phyloP scores from a whole-genome alignment of 2,888 invertebrate species.

The Mythimna lalbum region DNA sequence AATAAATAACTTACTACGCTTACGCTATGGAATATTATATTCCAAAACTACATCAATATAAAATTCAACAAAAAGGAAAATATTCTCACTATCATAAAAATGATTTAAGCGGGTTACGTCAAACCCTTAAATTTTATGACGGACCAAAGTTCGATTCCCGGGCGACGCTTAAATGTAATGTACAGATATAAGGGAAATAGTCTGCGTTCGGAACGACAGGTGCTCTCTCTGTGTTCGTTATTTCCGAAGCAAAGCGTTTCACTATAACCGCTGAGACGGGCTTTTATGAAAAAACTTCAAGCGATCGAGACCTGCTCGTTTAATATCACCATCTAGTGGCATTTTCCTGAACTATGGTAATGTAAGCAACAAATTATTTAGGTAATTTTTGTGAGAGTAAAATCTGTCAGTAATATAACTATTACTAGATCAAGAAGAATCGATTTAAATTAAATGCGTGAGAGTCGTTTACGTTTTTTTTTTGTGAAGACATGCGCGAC shows the following conservation, averaged over 20 bases:
- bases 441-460: no score
- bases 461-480: no score
- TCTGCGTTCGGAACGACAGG: conserved; percentile 52
- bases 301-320: conserved; percentile 12
- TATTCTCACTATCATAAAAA: conserved; percentile 62
- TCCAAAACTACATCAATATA: conserved; percentile 25
- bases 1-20: background rate
- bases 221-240: conserved; percentile 55
- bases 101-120: conserved; percentile 60
- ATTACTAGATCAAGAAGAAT: background rate
- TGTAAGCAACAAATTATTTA: conserved; percentile 12
- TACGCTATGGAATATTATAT: conserved; percentile 2
- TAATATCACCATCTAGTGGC: conserved; percentile 43
- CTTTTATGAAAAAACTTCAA: conserved; percentile 59
- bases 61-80: conserved; percentile 51
- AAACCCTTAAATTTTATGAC: conserved; percentile 74
- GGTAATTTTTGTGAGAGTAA: conserved; percentile 4
- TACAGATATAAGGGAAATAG: conserved; percentile 58
- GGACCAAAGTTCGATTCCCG: conserved; percentile 66
- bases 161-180: conserved; percentile 63
- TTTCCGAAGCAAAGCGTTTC: conserved; percentile 47
- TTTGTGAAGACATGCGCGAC: background rate
- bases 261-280: conserved; percentile 37
- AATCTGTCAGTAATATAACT: background rate
- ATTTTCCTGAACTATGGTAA: conserved; percentile 34